Evolutionary conservation across 2,113 vertebrate species (phyloP).

Genomic region (Colistium nudipinnis): DNA sequence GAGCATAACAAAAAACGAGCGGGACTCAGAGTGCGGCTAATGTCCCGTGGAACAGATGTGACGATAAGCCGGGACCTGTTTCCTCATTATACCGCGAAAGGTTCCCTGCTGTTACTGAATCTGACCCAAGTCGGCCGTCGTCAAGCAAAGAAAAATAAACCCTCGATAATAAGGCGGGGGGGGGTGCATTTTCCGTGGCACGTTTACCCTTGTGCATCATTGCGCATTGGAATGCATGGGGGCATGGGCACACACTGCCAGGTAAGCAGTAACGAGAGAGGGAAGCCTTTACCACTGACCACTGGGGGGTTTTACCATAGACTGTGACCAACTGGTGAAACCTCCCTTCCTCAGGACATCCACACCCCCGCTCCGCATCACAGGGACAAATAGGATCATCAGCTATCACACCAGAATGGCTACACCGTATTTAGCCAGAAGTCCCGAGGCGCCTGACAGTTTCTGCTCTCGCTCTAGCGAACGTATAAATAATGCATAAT

Average conservation of each 20-base stretch:
- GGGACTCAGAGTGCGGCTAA: constrained; percentile 24
- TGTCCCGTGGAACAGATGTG: constrained; percentile 42
- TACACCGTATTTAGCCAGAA: too few relatives aligned
- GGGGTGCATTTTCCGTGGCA: constrained; percentile 2
- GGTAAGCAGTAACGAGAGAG: constrained; percentile 28
- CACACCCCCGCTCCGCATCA: too few relatives aligned
- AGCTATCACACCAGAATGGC: too few relatives aligned
- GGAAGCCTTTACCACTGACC: too few relatives aligned
- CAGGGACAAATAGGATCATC: too few relatives aligned
- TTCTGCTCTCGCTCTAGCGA: too few relatives aligned
- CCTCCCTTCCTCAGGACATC: too few relatives aligned
- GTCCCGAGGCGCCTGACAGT: too few relatives aligned
- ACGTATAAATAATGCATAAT: too few relatives aligned
- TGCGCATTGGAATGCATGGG: constrained; percentile 9
- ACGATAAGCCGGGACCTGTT: constrained; percentile 23
- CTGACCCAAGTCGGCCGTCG: constrained; percentile 41
- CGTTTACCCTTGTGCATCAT: constrained; percentile 24
- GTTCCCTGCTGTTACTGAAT: constrained; percentile 38
- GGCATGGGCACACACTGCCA: constrained; percentile 25
- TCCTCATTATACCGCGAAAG: constrained; percentile 54
- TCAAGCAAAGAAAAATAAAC: constrained; percentile 51
- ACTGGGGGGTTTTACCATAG: too few relatives aligned
- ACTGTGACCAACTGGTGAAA: too few relatives aligned
- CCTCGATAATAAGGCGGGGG: constrained; percentile 51
- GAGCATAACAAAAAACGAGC: constrained; percentile 40